Evolutionary conservation across 2,113 vertebrate species (phyloP).

Genomic region (Odocoileus hemionus): DNA sequence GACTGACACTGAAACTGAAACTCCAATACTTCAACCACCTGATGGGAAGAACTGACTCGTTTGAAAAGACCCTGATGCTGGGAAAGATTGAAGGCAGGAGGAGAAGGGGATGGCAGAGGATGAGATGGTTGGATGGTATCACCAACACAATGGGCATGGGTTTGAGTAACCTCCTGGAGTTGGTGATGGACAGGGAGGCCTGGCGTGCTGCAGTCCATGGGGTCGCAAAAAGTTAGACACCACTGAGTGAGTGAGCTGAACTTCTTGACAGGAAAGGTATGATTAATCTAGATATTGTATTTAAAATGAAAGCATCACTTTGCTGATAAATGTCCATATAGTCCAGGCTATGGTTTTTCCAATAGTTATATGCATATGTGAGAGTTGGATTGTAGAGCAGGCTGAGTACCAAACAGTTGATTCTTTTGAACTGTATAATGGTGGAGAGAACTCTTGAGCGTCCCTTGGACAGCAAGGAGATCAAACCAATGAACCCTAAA

Average conservation of each 20-base stretch:
- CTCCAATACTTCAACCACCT: not conserved
- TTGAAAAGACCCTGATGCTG: not conserved
- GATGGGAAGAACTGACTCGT: not conserved
- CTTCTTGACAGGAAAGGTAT: not conserved
- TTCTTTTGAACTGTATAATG: not conserved
- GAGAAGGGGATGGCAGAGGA: not conserved
- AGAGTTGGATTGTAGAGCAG: not conserved
- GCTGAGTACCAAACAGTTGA: not conserved
- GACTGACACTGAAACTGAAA: not conserved
- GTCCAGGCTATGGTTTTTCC: not conserved
- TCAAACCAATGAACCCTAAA: not conserved
- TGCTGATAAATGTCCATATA: not conserved
- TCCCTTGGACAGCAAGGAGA: not conserved
- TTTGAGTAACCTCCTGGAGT: not conserved
- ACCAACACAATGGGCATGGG: not conserved
- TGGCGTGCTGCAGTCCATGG: not conserved
- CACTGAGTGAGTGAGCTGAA: not conserved
- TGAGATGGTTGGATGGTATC: not conserved
- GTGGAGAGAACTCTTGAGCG: not conserved
- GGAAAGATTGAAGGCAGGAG: not conserved
- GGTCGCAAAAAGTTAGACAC: not conserved
- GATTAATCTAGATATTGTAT: not conserved
- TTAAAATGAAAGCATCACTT: not conserved
- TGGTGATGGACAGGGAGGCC: not conserved
- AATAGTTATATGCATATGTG: not conserved